These are phyloP conservation scores for Camponotus vicinus DNA, from an alignment of 1,140 invertebrate genomes.

Conservation along the genomic window DNA sequence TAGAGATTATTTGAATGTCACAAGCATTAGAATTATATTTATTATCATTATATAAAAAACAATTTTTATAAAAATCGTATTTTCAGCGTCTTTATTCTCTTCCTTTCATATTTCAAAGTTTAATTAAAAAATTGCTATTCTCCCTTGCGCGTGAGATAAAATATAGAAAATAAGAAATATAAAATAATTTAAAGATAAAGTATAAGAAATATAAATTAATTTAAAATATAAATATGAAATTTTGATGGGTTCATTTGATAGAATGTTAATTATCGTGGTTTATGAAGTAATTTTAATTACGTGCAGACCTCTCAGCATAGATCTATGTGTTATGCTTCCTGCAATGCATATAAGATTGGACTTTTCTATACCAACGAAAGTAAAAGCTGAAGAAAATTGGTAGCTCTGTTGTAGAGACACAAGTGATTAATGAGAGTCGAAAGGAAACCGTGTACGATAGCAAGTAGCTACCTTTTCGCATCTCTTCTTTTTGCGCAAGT, in stretches of 20 bases:
- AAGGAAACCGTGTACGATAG: slow-evolving; percentile 10
- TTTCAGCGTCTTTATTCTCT: neutral
- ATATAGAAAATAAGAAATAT: neutral
- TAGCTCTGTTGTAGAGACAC: neutral
- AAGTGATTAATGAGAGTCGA: slow-evolving; percentile 26
- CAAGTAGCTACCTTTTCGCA: neutral
- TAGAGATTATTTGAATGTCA: neutral
- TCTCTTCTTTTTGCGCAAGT: slow-evolving; percentile 14
- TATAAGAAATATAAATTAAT: too few species aligned
- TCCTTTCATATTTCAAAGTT: neutral
- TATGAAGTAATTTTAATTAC: slow-evolving; percentile 13
- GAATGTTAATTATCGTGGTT: neutral
- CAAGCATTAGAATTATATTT: neutral
- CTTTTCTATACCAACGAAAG: neutral
- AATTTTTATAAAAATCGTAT: neutral
- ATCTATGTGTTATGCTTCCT: neutral
- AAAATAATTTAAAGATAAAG: neutral
- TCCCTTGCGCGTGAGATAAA: neutral
- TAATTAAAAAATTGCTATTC: neutral
- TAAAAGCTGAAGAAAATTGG: neutral
- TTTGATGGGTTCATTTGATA: neutral
- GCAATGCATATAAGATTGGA: neutral
- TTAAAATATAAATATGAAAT: neutral
- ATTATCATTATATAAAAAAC: neutral
- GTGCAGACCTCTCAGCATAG: neutral